phyloP scores from a whole-genome alignment of 2,797 vertebrate genomes.

The Chaetodon trifasciatus region DNA sequence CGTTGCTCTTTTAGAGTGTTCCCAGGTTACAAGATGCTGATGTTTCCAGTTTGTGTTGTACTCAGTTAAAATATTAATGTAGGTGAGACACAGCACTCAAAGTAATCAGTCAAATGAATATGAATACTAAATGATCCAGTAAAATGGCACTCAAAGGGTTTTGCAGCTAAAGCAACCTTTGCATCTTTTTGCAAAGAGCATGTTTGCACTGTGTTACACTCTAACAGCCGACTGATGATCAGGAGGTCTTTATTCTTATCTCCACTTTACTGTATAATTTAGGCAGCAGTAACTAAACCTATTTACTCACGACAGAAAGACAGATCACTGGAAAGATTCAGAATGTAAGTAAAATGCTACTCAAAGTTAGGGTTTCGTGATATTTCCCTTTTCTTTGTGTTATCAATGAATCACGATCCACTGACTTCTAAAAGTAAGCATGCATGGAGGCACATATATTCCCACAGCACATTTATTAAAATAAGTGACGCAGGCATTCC shows the following conservation, averaged over 20 bases:
- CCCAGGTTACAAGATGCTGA: not conserved
- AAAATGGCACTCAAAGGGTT: not conserved
- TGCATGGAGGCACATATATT: slow-evolving; percentile 15
- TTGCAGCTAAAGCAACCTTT: not conserved
- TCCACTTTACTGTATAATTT: not conserved
- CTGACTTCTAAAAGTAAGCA: not conserved
- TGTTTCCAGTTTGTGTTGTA: too few species aligned
- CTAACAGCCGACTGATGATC: not conserved
- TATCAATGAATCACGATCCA: slow-evolving; percentile 1
- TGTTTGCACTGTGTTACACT: not conserved
- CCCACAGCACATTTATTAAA: slow-evolving; percentile 25
- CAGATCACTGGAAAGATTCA: slow-evolving; percentile 9
- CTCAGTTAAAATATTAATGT: not conserved
- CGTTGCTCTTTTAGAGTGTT: not conserved
- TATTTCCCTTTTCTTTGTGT: not conserved
- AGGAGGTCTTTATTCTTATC: not conserved
- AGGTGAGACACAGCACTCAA: not conserved
- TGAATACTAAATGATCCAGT: not conserved
- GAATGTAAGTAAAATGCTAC: not conserved
- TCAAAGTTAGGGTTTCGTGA: not conserved
- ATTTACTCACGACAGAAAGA: not conserved
- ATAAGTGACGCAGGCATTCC: slow-evolving; percentile 14
- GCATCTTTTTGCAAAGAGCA: too few species aligned
- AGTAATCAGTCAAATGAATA: not conserved
- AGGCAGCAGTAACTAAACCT: not conserved